Conservation (phyloP, 2,888 invertebrate genomes). For the Nomada flava region DNA sequence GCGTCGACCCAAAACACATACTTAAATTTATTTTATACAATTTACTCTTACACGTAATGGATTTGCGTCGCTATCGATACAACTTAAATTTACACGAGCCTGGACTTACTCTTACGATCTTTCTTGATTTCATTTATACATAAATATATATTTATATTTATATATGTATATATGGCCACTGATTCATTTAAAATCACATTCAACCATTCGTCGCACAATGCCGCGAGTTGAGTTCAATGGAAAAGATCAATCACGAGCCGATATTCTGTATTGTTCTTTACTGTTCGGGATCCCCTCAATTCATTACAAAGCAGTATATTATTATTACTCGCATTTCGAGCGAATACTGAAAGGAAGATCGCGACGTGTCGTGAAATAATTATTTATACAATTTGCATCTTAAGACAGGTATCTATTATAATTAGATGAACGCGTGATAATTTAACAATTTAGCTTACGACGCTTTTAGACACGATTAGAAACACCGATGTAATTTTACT, state of each 20-base stretch:
- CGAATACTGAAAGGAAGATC: conserved; percentile 25
- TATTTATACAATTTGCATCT: conserved; percentile 48
- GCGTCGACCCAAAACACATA: conserved; percentile 48
- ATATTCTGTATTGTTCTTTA: conserved; percentile 1
- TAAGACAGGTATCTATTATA: conserved; percentile 5
- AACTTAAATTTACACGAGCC: conserved; percentile 66
- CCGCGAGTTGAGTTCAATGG: conserved; percentile 23
- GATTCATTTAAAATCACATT: conserved; percentile 62
- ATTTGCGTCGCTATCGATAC: conserved; percentile 44
- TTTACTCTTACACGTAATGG: conserved; percentile 46
- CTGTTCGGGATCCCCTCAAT: background rate
- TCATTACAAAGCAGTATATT: conserved; percentile 9
- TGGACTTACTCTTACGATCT: conserved; percentile 52
- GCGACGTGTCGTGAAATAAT: conserved; percentile 29
- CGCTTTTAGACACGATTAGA: conserved; percentile 26
- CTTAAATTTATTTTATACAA: conserved; percentile 62
- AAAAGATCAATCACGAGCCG: conserved; percentile 5
- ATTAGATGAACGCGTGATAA: conserved; percentile 9
- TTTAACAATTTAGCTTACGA: conserved; percentile 11
- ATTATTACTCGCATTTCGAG: background rate
- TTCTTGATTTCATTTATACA: conserved; percentile 67
- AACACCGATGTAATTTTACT: conserved; percentile 37
- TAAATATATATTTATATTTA: conserved; percentile 62
- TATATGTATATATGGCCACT: conserved; percentile 60
- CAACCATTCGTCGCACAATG: conserved; percentile 44